These are phyloP conservation scores for Bombus superbus DNA, from an alignment of 1,140 invertebrate species.

Conservation along the genomic window DNA sequence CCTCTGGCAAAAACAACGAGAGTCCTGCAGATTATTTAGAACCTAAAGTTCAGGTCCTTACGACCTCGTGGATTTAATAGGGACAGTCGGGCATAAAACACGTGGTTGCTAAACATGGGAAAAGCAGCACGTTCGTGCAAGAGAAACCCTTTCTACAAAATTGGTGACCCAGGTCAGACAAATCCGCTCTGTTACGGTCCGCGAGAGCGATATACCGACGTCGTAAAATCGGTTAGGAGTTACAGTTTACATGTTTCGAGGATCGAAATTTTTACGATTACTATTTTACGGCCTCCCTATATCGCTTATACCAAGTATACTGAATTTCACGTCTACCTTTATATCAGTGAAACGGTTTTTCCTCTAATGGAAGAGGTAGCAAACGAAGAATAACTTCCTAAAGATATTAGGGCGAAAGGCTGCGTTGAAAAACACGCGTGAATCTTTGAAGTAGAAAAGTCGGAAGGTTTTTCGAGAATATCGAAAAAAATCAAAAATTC, in stretches of 20 bases:
- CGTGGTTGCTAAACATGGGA: not conserved
- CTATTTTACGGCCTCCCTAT: not conserved
- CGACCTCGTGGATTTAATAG: not conserved
- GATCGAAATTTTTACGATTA: not conserved
- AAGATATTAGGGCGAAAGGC: not conserved
- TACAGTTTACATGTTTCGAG: not conserved
- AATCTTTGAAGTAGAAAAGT: no score
- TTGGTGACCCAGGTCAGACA: not conserved
- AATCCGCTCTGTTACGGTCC: not conserved
- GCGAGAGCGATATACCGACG: not conserved
- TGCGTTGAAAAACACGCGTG: not conserved
- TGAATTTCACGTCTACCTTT: not conserved
- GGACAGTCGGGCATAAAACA: not conserved
- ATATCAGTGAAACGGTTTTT: not conserved
- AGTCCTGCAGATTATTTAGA: not conserved
- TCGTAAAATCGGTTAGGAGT: no score
- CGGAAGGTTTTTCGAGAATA: no score
- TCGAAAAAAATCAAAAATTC: no score
- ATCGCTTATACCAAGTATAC: not conserved
- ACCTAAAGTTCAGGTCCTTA: not conserved
- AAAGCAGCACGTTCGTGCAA: not conserved
- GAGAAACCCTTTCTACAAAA: not conserved
- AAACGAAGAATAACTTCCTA: not conserved
- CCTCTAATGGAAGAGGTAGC: no score
- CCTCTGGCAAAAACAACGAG: not conserved